Evolutionary conservation across 2,888 invertebrate species (phyloP), one percentile per base, ranked within the genome.

Genomic region (Mesochorus sp.): DNA sequence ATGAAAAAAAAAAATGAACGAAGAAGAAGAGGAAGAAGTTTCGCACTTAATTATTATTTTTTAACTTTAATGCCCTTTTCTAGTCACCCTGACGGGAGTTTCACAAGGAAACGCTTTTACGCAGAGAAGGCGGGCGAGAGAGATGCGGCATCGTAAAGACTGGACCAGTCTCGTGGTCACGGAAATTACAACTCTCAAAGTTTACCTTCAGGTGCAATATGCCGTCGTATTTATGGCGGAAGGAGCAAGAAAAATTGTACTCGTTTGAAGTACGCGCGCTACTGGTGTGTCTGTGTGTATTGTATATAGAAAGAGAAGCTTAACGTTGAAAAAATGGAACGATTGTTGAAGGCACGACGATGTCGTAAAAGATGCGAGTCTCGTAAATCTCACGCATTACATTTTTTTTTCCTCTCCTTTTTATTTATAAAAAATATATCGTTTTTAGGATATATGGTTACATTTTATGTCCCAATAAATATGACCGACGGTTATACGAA

Each of bases 361-460:
- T 37, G 37, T 72, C 57, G 57, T 68, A 73, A 77, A 73, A 67
- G 24, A n/a, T n/a, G 21, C 47, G 51, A 51, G 34, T 14, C 79
- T 79, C 85, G 80, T 85, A 85, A 86, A 85, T 85, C 79, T 59
- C 79, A 62, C 72, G 64, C 66, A 17, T 79, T 51, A 49, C 31
- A 39, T 55, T 19, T 34, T 12, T 17, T 17, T 59, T 67, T 51
- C 10, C 14, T 31, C 14, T 12, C 19, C 21, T 24, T 10, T 61
- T 4, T 26, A 42, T 5, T 19, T n/a, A 31, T 17, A 55, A n/a
- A n/a, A n/a, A n/a, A n/a, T n/a, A n/a, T n/a, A n/a, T n/a, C n/a
- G n/a, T n/a, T n/a, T n/a, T n/a, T n/a, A n/a, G n/a, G n/a, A n/a
- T n/a, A n/a, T n/a, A n/a, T n/a, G n/a, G n/a, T n/a, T n/a, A n/a